Base-by-base conservation (phyloP, 2,888 invertebrate genomes). In the Gymnocheta viridis region DNA sequence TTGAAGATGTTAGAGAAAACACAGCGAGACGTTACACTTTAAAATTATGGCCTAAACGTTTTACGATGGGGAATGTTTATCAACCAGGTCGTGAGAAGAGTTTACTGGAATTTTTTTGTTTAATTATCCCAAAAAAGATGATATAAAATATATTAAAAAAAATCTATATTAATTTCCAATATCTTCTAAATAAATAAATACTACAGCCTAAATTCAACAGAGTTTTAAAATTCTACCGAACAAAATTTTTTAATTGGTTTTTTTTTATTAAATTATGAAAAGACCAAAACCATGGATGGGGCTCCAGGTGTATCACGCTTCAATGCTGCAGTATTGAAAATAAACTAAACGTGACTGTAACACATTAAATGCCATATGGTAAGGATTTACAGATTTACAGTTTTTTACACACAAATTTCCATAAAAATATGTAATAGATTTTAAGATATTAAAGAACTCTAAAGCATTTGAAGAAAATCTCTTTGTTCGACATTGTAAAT, bases 21-120 rank as follows among this genome's bases (percentile, higher is more conserved):
- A 9, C 4, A 32, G 51, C 14, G 22, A 41, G 38, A 67, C 12
- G 27, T 49, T 41, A 24, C 49, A 17, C 38, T 41, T 38, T 10
- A 60, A 64, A 74, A 56, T 81, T 69, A 76, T 76, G 38, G 74
- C 47, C 72, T 79, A 79, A 79, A 56, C 64, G 54, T 19, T 64
- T 79, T 47, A 14, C 32, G 38, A 56, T 4, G 70, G 41, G 72
- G 54, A 56, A 79, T 72, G 19, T 47, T 35, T 66, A 29, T 56
- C 47, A 72, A 47, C 0, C 19, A 35, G 79, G 79, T 54, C 74
- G 74, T 81, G 81, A 76, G 81, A 81, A 81, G 64, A 44, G 35
- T 79, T 64, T 44, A 12, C 41, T 58, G n/a, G 0, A 14, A 51
- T 54, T 64, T 38, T 12, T 74, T 41, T n/a, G 1, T 14, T 19